Conservation (phyloP, 2,888 invertebrate species). For the Stenoptilia bipunctidactyla region DNA sequence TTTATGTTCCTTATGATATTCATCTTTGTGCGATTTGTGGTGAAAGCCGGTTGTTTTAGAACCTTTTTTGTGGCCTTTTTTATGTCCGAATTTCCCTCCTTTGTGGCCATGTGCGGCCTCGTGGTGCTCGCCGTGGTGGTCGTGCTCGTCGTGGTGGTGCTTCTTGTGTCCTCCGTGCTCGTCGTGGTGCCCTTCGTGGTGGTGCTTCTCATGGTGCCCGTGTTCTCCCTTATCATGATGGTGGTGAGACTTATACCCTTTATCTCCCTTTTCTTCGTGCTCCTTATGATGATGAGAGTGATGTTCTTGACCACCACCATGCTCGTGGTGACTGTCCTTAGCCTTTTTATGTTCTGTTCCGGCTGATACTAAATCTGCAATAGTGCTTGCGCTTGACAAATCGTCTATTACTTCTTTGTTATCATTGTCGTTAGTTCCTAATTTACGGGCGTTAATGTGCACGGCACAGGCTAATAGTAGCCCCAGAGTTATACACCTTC, state of each 20-base stretch:
- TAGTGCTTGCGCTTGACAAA: constrained; percentile 14
- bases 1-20: constrained; percentile 88
- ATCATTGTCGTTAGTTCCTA: not conserved
- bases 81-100: constrained; percentile 83
- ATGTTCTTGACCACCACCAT: constrained; percentile 78
- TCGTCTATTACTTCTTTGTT: constrained; percentile 5
- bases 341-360: constrained; percentile 61
- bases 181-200: constrained; percentile 81
- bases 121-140: constrained; percentile 82
- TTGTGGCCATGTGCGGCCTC: constrained; percentile 84
- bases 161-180: constrained; percentile 87
- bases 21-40: constrained; percentile 89
- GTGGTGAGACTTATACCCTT: constrained; percentile 82
- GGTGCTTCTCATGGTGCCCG: constrained; percentile 83
- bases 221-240: constrained; percentile 85
- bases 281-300: constrained; percentile 77
- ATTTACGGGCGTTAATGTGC: not conserved
- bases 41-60: constrained; percentile 88
- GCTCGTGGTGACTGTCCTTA: constrained; percentile 67
- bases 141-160: constrained; percentile 82
- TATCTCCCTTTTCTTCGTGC: constrained; percentile 82
- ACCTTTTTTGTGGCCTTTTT: constrained; percentile 88
- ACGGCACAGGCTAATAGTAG: not conserved
- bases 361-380: constrained; percentile 53
- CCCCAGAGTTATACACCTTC: not conserved